Conservation (phyloP, 2,113 vertebrate species). For the Toxostoma redivivum region DNA sequence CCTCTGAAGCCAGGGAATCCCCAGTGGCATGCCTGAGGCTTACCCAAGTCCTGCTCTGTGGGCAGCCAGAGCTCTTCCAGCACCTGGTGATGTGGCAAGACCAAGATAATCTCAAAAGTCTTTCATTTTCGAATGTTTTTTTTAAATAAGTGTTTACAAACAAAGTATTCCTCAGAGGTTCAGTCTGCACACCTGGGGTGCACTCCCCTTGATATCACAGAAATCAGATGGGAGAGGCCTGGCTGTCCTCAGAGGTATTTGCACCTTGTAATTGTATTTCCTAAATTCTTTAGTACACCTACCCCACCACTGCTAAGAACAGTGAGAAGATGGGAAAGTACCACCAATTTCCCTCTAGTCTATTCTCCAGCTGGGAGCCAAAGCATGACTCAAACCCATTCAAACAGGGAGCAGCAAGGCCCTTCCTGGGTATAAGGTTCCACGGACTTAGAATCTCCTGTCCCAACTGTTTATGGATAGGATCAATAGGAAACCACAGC, state of each 20-base stretch:
- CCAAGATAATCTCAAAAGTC: neutral
- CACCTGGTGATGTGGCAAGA: neutral
- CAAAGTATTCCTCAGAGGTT: neutral
- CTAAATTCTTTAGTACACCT: neutral
- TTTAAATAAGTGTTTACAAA: neutral
- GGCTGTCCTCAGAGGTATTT: neutral
- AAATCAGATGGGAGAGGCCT: neutral
- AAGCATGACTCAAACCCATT: neutral
- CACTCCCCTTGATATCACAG: neutral
- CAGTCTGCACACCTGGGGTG: neutral
- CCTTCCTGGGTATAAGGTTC: neutral
- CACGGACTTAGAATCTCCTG: neutral
- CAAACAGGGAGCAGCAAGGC: neutral
- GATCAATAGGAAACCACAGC: neutral
- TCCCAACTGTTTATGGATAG: fast-evolving
- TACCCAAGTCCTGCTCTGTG: neutral
- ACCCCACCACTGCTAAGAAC: neutral
- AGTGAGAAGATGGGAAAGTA: neutral
- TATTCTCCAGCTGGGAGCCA: neutral
- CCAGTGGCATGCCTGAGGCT: neutral
- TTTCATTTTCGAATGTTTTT: neutral
- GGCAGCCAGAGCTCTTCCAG: neutral
- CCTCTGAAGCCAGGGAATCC: neutral
- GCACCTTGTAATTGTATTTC: neutral
- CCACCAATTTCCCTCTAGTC: neutral